Evolutionary conservation across 2,113 vertebrate genomes (phyloP), one percentile per base, ranked within the genome.

Genomic region (Galemys pyrenaicus): DNA sequence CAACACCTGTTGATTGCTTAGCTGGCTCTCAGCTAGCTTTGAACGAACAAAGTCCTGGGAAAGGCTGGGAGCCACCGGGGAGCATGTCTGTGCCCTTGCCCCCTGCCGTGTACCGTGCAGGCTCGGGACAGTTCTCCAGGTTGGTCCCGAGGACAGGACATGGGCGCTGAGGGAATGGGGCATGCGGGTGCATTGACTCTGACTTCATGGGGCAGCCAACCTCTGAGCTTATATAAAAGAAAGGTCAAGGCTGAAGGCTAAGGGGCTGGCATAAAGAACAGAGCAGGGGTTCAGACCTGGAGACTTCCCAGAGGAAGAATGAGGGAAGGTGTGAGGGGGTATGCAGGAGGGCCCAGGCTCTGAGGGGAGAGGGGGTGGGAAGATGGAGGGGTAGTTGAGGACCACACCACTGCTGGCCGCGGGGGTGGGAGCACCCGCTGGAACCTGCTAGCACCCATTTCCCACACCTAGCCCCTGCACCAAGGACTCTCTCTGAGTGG

Each of bases 401-500:
- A 32, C 1, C 88, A 39, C 30, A 54, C 16, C 16, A 1, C n/a
- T 67, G 35, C 19, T 8, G 49, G 54, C 75, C 37, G 28, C 19
- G 0, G 35, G 46, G 56, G 83, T 2, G 1, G n/a, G 12, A 71
- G 19, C 32, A 41, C 22, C 24, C 37, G 11, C 39, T 10, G 44
- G 3, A 24, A 73, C 71, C 1, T 0, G 8, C 84, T n/a, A 4
- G 74, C 0, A 0, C 65, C 87, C 81, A 28, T 28, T 87, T 15
- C 62, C 92, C 77, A 11, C 15, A 44, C 56, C 54, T 74, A 58
- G 81, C 62, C 78, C 87, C 64, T 35, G 62, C 71, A 96, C 97
- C 97, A 96, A 96, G 94, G 13, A 68, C 44, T 82, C 94, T 97
- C 78, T 96, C 77, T 97, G 86, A 77, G 51, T 49, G 51, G 82